Percentiles rank a stretch among this genome's conserved stretches.
Conservation (phyloP, 2,888 invertebrate species). For the Hyppa rectilinea region DNA sequence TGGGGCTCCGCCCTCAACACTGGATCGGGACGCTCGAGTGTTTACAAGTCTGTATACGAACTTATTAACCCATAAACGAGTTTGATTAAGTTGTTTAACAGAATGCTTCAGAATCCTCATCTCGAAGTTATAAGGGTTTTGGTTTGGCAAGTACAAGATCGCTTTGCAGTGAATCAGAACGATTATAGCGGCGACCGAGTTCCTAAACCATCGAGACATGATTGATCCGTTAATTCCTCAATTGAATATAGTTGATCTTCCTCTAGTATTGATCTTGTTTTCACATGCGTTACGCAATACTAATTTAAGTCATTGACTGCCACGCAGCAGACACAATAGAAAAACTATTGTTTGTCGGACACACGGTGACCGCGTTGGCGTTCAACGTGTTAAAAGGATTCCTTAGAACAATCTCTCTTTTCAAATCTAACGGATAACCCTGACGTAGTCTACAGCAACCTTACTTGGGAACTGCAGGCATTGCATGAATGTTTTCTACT, state of each 20-base stretch:
- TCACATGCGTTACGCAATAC: neutral
- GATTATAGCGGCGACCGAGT: neutral
- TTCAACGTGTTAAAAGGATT: no score
- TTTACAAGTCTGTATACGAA: slow-evolving; percentile 49
- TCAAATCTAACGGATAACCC: neutral
- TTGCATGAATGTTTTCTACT: neutral
- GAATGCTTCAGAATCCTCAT: slow-evolving; percentile 34
- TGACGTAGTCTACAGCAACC: neutral
- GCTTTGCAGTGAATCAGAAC: slow-evolving; percentile 1
- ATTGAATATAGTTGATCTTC: neutral
- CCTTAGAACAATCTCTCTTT: neutral
- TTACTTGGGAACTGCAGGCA: neutral
- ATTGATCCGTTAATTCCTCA: neutral
- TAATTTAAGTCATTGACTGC: no score
- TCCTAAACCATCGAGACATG: neutral
- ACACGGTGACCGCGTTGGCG: no score
- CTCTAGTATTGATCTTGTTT: neutral
- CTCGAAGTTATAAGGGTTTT: slow-evolving; percentile 43
- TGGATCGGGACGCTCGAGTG: slow-evolving; percentile 31
- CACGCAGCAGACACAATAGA: no score
- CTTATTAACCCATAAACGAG: slow-evolving; percentile 56
- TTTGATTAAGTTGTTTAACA: slow-evolving; percentile 61
- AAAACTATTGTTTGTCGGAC: no score
- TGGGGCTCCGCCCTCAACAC: slow-evolving; percentile 36
- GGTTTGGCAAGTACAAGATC: slow-evolving; percentile 3